Conservation (phyloP, 2,113 vertebrate species). For the Cyanocitta stelleri region DNA sequence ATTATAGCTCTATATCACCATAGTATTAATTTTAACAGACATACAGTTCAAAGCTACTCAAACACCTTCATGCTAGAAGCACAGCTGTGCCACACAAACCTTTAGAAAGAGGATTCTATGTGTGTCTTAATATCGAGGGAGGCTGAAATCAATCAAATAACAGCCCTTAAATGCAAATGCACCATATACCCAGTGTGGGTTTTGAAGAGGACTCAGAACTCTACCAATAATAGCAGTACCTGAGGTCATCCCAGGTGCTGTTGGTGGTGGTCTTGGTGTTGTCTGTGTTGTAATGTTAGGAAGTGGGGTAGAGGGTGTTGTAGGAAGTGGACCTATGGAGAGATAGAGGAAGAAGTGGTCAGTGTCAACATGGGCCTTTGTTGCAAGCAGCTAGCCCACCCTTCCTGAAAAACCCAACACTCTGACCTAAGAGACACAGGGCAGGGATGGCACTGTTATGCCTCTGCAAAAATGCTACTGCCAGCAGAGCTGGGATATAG, state of each 20-base stretch:
- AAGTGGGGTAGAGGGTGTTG: not conserved
- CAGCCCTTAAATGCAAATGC: not conserved
- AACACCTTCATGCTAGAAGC: not conserved
- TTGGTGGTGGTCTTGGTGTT: not conserved
- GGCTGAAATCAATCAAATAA: not conserved
- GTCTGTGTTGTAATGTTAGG: not conserved
- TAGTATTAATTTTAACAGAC: not conserved
- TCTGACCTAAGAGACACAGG: accelerated
- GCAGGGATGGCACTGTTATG: too few relatives aligned
- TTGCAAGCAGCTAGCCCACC: accelerated
- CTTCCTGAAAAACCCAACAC: accelerated
- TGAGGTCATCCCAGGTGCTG: not conserved
- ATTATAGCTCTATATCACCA: too few relatives aligned
- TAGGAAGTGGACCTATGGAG: not conserved
- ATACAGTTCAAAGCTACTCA: not conserved
- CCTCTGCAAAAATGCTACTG: not conserved
- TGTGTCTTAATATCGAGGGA: accelerated
- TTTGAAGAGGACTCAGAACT: not conserved
- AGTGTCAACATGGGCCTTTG: accelerated
- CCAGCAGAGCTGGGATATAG: accelerated
- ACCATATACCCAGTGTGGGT: not conserved
- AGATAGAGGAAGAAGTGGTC: not conserved
- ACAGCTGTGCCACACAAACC: too few relatives aligned
- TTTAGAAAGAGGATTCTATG: too few relatives aligned
- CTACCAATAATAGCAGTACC: not conserved